A percentile compares a stretch with the other conserved stretches of the same genome.
Conservation (phyloP, 1,140 invertebrate species). For the Parapsyche elsis region DNA sequence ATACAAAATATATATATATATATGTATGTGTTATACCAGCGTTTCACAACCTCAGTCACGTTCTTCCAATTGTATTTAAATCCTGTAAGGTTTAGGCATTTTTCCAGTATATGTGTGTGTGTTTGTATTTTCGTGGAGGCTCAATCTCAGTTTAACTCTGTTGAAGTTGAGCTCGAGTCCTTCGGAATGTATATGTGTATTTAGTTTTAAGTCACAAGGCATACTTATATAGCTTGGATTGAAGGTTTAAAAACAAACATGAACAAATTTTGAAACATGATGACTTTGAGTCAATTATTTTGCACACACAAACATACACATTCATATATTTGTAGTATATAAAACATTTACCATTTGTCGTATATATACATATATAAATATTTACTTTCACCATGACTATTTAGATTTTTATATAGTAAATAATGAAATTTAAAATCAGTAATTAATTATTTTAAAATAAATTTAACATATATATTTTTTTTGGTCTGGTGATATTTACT, state of each 20-base stretch:
- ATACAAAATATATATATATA: no score
- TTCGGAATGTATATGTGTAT: background rate
- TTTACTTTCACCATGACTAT: slow-evolving; percentile 7
- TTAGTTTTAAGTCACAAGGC: slow-evolving; percentile 13
- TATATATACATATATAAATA: background rate
- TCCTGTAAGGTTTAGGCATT: background rate
- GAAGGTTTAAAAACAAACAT: background rate
- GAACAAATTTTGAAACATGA: slow-evolving; percentile 4
- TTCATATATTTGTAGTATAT: background rate
- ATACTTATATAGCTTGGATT: background rate
- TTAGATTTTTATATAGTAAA: background rate
- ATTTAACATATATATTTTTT: no score
- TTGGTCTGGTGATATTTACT: no score
- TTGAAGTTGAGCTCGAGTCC: background rate
- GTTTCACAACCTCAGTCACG: slow-evolving; percentile 16
- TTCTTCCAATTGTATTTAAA: slow-evolving; percentile 19
- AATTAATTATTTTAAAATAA: no score
- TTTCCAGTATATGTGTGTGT: background rate
- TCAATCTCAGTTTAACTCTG: background rate
- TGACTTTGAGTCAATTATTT: slow-evolving; percentile 17
- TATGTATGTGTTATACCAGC: background rate
- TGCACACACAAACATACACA: background rate
- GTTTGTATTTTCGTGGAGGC: background rate
- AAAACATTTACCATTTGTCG: slow-evolving; percentile 1
- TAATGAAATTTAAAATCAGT: background rate